Base-by-base conservation (phyloP, 2,888 invertebrate genomes). In the Agonopterix arenella region DNA sequence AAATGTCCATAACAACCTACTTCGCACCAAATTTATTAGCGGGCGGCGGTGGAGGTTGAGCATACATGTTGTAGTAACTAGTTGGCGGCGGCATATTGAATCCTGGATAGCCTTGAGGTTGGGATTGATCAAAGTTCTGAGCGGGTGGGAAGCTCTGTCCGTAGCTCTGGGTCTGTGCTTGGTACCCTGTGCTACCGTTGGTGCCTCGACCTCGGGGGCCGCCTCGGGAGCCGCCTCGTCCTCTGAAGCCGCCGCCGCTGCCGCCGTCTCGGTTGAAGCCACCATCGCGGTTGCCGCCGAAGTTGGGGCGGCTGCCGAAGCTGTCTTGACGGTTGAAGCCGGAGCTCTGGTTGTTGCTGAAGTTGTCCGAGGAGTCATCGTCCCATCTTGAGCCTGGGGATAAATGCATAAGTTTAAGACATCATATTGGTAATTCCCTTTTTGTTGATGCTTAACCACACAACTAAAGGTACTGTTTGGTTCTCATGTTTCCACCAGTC, bases 61-160 rank as follows among this genome's bases (percentile, higher is more conserved):
- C 61, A 50, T 88, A 89, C 85, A 88, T 85, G 52, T 86, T 85
- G 60, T 88, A 88, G 58, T 84, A 85, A 59, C 73, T 78, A 2
- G 75, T 78, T 2, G 84, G 85, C 28, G 40, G 44, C 36, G 13
- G 36, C 37, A 46, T 46, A 2, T 52, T 60, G 65, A 64, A 76
- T 48, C 52, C 56, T 11, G 59, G 64, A 37, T 40, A 49, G 49
- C 44, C 18, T 5, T 40, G 38, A n/a, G 13, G 2, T 42, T 51
- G 47, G 16, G 52, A 50, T 8, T 56, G 45, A 1, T 56, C 56
- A 9, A 51, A 54, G 28, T 57, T 53, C n/a, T 60, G 53, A 8
- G 57, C 51, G n/a, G 37, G 50, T 49, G 51, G 53, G 47, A 50
- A 56, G 11, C 45, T 46, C 4, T 53, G 55, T 11, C 57, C 42